These are phyloP conservation scores for Lobophora halterata DNA, from an alignment of 2,888 invertebrate species.

Conservation along the genomic window DNA sequence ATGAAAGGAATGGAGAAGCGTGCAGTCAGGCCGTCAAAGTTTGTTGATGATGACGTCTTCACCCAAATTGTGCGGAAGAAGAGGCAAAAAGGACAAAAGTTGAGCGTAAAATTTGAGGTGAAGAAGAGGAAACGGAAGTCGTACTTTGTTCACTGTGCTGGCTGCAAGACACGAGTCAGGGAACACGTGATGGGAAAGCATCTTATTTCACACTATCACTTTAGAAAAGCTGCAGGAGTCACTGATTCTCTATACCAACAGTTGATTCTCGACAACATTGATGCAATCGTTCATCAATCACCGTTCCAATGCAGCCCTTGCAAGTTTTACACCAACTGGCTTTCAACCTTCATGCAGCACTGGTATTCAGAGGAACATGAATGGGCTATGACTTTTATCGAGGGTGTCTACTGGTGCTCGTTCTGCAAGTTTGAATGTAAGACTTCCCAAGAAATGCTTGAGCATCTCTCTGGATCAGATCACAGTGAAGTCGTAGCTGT, in stretches of 20 bases:
- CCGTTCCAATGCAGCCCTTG: constrained; percentile 94
- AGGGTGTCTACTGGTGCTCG: constrained; percentile 86
- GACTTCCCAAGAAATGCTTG: constrained; percentile 83
- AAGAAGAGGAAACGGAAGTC: constrained; percentile 80
- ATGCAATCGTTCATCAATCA: constrained; percentile 88
- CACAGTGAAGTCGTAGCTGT: constrained; percentile 88
- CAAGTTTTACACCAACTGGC: constrained; percentile 91
- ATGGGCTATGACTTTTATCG: constrained; percentile 65
- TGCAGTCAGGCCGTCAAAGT: constrained; percentile 56
- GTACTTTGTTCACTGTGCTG: constrained; percentile 83
- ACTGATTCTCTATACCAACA: constrained; percentile 79
- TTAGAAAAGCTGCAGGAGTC: constrained; percentile 84
- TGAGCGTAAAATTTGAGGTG: constrained; percentile 45
- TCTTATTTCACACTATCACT: constrained; percentile 92
- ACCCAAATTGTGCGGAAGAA: constrained; percentile 46
- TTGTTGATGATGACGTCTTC: constrained; percentile 55
- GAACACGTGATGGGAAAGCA: constrained; percentile 89
- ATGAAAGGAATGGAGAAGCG: constrained; percentile 54
- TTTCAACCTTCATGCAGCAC: constrained; percentile 85
- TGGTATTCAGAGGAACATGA: constrained; percentile 86
- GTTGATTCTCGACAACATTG: constrained; percentile 88
- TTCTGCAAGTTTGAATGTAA: constrained; percentile 86
- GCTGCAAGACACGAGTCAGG: constrained; percentile 86
- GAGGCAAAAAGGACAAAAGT: constrained; percentile 32
- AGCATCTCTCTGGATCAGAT: constrained; percentile 83